Conservation (phyloP, 1,140 invertebrate species). For the Tribolium madens region DNA sequence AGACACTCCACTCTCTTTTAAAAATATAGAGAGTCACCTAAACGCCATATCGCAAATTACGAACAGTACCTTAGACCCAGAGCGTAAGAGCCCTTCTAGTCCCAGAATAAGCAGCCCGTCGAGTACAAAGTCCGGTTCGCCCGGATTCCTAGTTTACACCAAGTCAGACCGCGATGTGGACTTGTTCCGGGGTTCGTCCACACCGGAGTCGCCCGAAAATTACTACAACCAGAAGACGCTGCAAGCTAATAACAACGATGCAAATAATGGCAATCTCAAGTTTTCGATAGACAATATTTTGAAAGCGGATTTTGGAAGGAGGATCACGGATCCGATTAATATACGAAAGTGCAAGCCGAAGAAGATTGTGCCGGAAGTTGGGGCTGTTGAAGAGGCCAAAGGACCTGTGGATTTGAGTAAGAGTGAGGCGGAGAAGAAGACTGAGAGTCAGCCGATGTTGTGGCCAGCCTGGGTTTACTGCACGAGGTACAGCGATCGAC, state of each 20-base stretch:
- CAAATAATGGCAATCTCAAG: constrained; percentile 78
- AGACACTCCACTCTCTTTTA: constrained; percentile 66
- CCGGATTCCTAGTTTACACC: not conserved
- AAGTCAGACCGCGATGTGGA: constrained; percentile 38
- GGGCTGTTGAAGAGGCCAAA: constrained; percentile 45
- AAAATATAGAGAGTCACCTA: constrained; percentile 72
- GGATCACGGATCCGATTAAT: constrained; percentile 77
- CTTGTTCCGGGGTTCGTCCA: constrained; percentile 52
- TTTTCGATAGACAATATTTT: constrained; percentile 95
- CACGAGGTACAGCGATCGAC: constrained; percentile 95
- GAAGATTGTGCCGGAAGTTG: constrained; percentile 54
- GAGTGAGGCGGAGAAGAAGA: constrained; percentile 61
- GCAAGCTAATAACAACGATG: constrained; percentile 66
- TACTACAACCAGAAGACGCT: constrained; percentile 51
- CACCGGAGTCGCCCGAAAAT: constrained; percentile 56
- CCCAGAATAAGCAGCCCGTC: constrained; percentile 58
- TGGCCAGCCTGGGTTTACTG: constrained; percentile 96
- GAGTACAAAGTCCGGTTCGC: constrained; percentile 58
- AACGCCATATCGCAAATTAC: constrained; percentile 72
- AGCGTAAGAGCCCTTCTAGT: constrained; percentile 55
- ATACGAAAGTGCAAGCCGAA: constrained; percentile 71
- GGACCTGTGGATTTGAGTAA: constrained; percentile 63
- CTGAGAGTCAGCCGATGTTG: constrained; percentile 66
- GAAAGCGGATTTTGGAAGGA: constrained; percentile 87
- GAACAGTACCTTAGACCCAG: constrained; percentile 61